A percentile compares a stretch with the other conserved stretches of the same genome.
phyloP scores from a whole-genome alignment of 2,888 invertebrate species.

The Willowsia nigromaculata region DNA sequence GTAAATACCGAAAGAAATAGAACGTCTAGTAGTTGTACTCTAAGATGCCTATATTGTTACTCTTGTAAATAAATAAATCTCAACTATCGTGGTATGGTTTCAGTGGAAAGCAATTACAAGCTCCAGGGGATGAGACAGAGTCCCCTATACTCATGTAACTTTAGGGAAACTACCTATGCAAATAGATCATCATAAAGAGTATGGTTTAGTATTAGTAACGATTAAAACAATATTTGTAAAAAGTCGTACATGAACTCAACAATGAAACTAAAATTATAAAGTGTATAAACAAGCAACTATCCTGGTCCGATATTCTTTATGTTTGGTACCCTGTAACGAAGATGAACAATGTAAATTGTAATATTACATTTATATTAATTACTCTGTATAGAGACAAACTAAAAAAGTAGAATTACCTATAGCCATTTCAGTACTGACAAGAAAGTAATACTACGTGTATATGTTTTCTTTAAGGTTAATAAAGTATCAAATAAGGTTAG shows the following conservation, averaged over 20 bases:
- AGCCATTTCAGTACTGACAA: constrained; percentile 57
- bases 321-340: neutral
- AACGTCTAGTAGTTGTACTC: too few relatives aligned
- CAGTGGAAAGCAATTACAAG: neutral
- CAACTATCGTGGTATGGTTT: neutral
- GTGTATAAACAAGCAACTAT: neutral
- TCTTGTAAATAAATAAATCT: neutral
- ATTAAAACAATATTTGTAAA: neutral
- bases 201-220: constrained; percentile 31
- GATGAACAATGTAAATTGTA: neutral
- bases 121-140: neutral
- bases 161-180: neutral
- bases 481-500: neutral
- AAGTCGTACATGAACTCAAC: neutral
- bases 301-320: constrained; percentile 24
- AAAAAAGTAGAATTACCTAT: neutral
- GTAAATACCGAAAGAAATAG: constrained; percentile 5
- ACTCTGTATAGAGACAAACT: neutral
- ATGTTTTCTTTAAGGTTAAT: neutral
- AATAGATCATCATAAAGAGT: constrained; percentile 1
- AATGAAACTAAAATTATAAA: neutral
- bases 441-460: neutral
- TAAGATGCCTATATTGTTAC: constrained; percentile 5
- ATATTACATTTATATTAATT: constrained; percentile 22
- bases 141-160: constrained; percentile 8